Conservation (phyloP, 35 echinoderm and acorn worm species). For the Anneissia japonica region DNA sequence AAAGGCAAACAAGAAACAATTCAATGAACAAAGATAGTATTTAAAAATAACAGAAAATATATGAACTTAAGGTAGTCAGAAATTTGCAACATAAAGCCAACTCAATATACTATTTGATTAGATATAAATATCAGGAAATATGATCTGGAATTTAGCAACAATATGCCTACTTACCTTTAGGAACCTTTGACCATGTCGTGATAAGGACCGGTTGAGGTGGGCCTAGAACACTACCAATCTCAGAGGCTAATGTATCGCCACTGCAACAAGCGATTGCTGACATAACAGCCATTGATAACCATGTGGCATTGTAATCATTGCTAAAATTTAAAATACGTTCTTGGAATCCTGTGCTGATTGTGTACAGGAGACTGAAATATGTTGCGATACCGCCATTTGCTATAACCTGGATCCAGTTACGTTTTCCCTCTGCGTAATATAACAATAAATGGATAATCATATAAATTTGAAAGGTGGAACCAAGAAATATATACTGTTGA, state of each 20-base stretch:
- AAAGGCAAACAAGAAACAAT: too few relatives aligned
- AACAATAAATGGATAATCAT: too few relatives aligned
- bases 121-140: too few relatives aligned
- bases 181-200: slow-evolving; percentile 61
- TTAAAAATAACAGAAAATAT: not conserved
- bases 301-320: slow-evolving; percentile 61
- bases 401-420: slow-evolving; percentile 80
- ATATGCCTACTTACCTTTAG: slow-evolving; percentile 50
- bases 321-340: slow-evolving; percentile 49
- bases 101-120: too few relatives aligned
- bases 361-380: slow-evolving; percentile 45
- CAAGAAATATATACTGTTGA: too few relatives aligned
- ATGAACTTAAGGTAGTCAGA: not conserved
- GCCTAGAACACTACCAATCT: slow-evolving; percentile 79
- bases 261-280: slow-evolving; percentile 63
- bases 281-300: slow-evolving; percentile 60
- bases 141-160: too few relatives aligned
- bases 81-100: not conserved
- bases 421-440: slow-evolving; percentile 65
- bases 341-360: slow-evolving; percentile 64
- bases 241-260: slow-evolving; percentile 90
- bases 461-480: too few relatives aligned
- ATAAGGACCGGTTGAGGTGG: slow-evolving; percentile 43
- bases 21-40: too few relatives aligned
- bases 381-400: slow-evolving; percentile 75